Conservation (phyloP, 2,888 invertebrate species). For the Agonopterix alstromeriana region DNA sequence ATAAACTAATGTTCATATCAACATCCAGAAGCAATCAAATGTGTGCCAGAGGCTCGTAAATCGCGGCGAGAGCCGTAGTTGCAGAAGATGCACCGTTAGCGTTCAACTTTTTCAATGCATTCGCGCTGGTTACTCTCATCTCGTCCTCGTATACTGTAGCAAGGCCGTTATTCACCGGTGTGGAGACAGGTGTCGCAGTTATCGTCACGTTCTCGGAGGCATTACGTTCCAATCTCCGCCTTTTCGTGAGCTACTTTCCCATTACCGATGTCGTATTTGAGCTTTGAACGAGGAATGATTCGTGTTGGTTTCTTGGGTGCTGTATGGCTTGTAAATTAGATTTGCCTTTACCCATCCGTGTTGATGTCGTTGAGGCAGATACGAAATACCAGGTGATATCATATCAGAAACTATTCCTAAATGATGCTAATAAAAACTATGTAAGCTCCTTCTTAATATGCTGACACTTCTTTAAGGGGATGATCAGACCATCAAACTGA, state of each 20-base stretch:
- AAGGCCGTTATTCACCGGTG: conserved; percentile 55
- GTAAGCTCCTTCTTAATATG: too few relatives aligned
- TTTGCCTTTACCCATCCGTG: too few relatives aligned
- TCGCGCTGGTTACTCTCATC: conserved; percentile 29
- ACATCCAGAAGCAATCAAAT: conserved; percentile 1
- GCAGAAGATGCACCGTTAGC: conserved; percentile 44
- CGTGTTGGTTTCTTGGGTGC: background rate
- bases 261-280: conserved; percentile 15
- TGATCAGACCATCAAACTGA: too few relatives aligned
- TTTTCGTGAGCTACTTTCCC: conserved; percentile 33
- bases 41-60: conserved; percentile 15
- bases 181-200: conserved; percentile 45
- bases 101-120: conserved; percentile 55
- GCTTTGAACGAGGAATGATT: background rate
- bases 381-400: too few relatives aligned
- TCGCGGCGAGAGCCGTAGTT: conserved; percentile 11
- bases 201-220: conserved; percentile 33
- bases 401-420: too few relatives aligned
- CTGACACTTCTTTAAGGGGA: too few relatives aligned
- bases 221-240: conserved; percentile 29
- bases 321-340: too few relatives aligned
- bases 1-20: too few relatives aligned
- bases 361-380: too few relatives aligned
- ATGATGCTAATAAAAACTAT: too few relatives aligned
- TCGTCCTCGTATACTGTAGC: conserved; percentile 9